A percentile compares a stretch with the other conserved stretches of the same genome.
Conservation (phyloP, 1,140 invertebrate genomes). For the Drosophila takahashii region DNA sequence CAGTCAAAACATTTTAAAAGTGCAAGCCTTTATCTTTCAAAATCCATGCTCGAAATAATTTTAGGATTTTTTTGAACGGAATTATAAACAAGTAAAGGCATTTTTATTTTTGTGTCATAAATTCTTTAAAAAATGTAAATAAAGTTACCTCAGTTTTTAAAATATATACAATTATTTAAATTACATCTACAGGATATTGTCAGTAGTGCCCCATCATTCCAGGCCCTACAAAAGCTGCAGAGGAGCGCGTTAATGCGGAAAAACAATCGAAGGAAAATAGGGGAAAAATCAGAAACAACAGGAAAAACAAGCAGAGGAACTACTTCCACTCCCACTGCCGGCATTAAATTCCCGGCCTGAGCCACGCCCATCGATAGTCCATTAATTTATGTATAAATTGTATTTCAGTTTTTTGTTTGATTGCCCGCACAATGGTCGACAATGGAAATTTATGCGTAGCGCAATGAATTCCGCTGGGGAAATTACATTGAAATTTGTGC, state of each 20-base stretch:
- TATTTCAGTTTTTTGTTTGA: constrained; percentile 36
- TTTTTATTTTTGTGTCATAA: too few relatives aligned
- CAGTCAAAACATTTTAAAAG: too few relatives aligned
- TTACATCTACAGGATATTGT: constrained; percentile 10
- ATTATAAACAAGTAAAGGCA: too few relatives aligned
- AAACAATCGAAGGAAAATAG: constrained; percentile 45
- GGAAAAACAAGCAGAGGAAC: constrained; percentile 7
- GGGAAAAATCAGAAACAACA: constrained; percentile 24
- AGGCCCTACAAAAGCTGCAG: constrained; percentile 2
- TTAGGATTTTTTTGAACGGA: too few relatives aligned
- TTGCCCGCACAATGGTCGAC: constrained; percentile 34
- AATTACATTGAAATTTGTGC: constrained; percentile 17
- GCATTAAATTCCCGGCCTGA: constrained; percentile 2
- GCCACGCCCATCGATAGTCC: constrained; percentile 37
- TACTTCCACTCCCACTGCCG: constrained; percentile 15
- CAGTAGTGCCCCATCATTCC: neutral
- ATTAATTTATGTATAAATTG: constrained; percentile 50
- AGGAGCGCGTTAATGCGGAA: constrained; percentile 46
- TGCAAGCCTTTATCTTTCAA: too few relatives aligned
- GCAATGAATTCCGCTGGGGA: constrained; percentile 26
- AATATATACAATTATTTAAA: neutral
- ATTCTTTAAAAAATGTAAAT: too few relatives aligned
- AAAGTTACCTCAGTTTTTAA: neutral
- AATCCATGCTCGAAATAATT: too few relatives aligned
- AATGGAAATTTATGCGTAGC: constrained; percentile 35